Evolutionary conservation across 2,888 invertebrate species (phyloP).

Genomic region (Heliconius charithonia): DNA sequence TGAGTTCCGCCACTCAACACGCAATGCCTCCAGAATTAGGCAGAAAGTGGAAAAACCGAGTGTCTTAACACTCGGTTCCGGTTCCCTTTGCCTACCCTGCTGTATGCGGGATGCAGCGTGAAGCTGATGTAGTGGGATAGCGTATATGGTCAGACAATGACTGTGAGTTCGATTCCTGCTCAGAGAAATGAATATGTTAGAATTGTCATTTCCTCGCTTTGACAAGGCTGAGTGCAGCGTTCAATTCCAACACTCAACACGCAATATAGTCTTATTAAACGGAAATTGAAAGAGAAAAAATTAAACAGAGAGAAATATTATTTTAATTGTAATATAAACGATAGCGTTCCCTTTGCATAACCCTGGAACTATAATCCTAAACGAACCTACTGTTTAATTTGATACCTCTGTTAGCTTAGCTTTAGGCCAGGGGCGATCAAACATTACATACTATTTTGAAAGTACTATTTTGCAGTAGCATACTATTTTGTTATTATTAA

Average conservation of each 20-base stretch:
- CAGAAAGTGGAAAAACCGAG: too few relatives aligned
- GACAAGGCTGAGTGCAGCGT: too few relatives aligned
- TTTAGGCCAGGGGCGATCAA: slow-evolving; percentile 22
- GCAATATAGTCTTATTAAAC: neutral
- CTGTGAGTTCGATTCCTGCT: neutral
- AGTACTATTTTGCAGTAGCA: too few relatives aligned
- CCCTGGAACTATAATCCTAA: slow-evolving; percentile 24
- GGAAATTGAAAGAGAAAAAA: neutral
- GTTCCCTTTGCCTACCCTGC: too few relatives aligned
- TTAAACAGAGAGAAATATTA: neutral
- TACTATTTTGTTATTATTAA: too few relatives aligned
- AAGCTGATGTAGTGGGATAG: neutral
- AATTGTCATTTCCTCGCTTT: neutral
- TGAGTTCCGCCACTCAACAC: too few relatives aligned
- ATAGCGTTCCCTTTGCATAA: neutral
- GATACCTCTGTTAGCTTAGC: slow-evolving; percentile 33
- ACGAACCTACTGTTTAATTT: slow-evolving; percentile 31
- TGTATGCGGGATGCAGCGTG: too few relatives aligned
- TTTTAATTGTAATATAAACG: slow-evolving; percentile 11
- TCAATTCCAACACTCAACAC: neutral
- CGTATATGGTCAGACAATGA: too few relatives aligned
- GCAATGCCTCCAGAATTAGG: too few relatives aligned
- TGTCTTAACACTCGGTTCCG: too few relatives aligned
- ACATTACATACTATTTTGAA: neutral
- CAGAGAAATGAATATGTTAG: neutral